Evolutionary conservation across 2,113 vertebrate genomes (phyloP).

Genomic region (Chiloscyllium plagiosum): DNA sequence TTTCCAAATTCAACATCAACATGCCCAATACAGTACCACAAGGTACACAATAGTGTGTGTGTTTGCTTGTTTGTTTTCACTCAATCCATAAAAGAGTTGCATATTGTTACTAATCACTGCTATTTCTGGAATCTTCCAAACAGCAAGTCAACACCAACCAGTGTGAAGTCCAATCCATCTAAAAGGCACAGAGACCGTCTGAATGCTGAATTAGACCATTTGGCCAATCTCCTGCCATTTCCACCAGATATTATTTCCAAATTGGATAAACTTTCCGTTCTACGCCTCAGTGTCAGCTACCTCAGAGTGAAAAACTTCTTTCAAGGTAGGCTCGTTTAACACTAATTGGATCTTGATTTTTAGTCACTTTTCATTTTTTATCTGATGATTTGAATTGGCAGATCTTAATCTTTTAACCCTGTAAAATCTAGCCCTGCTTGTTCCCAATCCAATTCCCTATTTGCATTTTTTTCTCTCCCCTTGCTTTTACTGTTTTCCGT

Average conservation of each 20-base stretch:
- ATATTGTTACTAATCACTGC: neutral
- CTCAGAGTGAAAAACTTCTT: slow-evolving; percentile 95
- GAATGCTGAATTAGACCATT: slow-evolving; percentile 85
- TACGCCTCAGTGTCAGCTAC: slow-evolving; percentile 93
- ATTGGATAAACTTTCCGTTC: slow-evolving; percentile 90
- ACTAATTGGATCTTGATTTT: neutral
- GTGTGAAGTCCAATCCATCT: slow-evolving; percentile 88
- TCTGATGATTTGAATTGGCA: neutral
- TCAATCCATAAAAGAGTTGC: neutral
- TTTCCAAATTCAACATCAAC: too few species aligned
- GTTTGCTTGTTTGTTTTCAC: neutral
- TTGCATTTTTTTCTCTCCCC: neutral
- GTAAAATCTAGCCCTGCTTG: neutral
- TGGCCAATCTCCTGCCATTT: slow-evolving; percentile 88
- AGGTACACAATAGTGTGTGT: neutral
- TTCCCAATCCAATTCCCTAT: neutral
- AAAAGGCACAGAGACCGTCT: slow-evolving; percentile 91
- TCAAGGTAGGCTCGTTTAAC: slow-evolving; percentile 64
- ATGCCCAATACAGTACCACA: neutral
- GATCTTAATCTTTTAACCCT: neutral
- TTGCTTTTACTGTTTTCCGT: neutral
- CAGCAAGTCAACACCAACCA: slow-evolving; percentile 72
- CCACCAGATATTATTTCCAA: slow-evolving; percentile 83
- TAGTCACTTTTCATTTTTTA: neutral
- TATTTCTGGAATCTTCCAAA: slow-evolving; percentile 37